A percentile compares a stretch with the other conserved stretches of the same genome.
Conservation (phyloP, 64 coral and sea anemone genomes). For the Actinia equina region DNA sequence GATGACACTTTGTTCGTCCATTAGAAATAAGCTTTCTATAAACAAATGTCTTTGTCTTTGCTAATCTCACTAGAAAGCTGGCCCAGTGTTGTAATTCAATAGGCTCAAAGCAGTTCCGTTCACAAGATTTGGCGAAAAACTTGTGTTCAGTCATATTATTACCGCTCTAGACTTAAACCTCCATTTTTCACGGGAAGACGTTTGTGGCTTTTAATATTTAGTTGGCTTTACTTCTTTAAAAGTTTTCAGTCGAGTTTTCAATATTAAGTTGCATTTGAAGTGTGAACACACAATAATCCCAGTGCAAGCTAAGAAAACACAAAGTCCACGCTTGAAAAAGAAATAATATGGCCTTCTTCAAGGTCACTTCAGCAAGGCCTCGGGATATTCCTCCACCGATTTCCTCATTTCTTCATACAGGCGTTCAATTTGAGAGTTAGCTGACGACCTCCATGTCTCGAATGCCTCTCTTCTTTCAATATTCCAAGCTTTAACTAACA, state of each 20-base stretch:
- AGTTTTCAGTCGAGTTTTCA: too few relatives aligned
- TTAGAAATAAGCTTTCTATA: conserved; percentile 1
- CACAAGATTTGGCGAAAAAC: background rate
- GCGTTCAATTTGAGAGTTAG: conserved; percentile 64
- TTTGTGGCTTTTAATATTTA: too few relatives aligned
- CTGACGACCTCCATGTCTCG: conserved; percentile 68
- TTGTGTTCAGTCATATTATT: background rate
- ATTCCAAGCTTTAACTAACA: conserved; percentile 77
- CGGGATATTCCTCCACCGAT: conserved; percentile 65
- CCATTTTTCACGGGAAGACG: background rate
- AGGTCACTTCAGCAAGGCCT: conserved; percentile 40
- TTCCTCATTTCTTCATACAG: conserved; percentile 70
- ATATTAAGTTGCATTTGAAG: background rate
- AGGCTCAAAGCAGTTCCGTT: background rate
- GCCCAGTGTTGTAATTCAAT: background rate
- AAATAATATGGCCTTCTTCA: background rate
- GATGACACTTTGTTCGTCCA: background rate
- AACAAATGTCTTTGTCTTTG: background rate
- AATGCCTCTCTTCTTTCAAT: conserved; percentile 68
- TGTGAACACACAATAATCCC: background rate
- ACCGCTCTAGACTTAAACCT: background rate
- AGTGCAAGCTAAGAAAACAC: background rate
- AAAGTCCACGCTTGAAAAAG: background rate
- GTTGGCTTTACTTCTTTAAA: too few relatives aligned
- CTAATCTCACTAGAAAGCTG: background rate